Evolutionary conservation across 2,888 invertebrate species (phyloP).

Genomic region (Thymelicus lineola): DNA sequence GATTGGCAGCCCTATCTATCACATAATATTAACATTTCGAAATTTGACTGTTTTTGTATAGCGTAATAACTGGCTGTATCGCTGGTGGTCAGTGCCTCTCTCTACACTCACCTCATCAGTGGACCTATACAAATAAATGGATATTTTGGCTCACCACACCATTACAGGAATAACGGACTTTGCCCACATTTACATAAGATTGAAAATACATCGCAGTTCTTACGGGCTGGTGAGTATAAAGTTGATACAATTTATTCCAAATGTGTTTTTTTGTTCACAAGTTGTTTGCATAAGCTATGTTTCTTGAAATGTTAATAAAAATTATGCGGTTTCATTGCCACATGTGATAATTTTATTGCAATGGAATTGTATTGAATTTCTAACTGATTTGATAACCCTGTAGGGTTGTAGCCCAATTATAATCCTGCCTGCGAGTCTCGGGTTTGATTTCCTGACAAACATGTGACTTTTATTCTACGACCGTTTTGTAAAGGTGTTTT

Average conservation of each 20-base stretch:
- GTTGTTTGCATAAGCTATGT: background rate
- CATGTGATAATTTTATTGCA: background rate
- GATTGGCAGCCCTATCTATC: background rate
- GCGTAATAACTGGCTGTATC: constrained; percentile 13
- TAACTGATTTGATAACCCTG: no score
- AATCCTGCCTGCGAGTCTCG: no score
- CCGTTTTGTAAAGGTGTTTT: no score
- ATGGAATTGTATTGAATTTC: background rate
- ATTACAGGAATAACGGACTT: background rate
- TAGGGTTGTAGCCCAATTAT: no score
- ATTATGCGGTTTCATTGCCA: background rate
- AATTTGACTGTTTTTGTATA: constrained; percentile 15
- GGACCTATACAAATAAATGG: constrained; percentile 20
- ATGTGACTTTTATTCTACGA: no score
- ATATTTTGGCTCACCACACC: background rate
- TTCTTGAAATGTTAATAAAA: constrained; percentile 8
- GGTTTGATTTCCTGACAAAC: no score
- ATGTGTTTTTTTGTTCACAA: background rate
- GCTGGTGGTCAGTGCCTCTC: background rate
- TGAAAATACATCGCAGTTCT: background rate
- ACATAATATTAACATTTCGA: constrained; percentile 11
- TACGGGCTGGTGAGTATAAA: background rate
- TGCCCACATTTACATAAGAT: background rate
- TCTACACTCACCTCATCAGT: background rate
- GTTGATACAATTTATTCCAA: constrained; percentile 7